Percentiles rank a stretch among this genome's conserved stretches.
These are phyloP conservation scores for Salticus scenicus DNA, from an alignment of 2,888 invertebrate species.

Conservation along the genomic window DNA sequence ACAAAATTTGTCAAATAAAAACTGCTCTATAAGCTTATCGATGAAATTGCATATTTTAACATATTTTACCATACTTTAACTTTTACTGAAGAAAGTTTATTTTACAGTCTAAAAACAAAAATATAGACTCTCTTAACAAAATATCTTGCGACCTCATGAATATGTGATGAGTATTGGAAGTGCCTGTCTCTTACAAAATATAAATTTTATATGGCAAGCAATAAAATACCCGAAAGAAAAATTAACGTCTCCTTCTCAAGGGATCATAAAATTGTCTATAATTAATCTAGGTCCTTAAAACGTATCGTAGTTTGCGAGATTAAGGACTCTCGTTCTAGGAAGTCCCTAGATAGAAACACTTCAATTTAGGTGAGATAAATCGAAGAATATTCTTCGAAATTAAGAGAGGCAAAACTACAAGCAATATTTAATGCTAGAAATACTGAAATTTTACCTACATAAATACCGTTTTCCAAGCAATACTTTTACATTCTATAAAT, in stretches of 20 bases:
- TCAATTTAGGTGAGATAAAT: conserved; percentile 5
- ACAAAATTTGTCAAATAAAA: too few species aligned
- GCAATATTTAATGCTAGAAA: too few species aligned
- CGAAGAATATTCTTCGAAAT: not conserved
- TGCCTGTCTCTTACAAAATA: conserved; percentile 34
- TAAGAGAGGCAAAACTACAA: not conserved
- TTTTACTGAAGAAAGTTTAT: not conserved
- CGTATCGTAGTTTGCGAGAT: conserved; percentile 38
- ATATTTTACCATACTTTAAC: conserved; percentile 5
- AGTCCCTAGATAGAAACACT: conserved; percentile 7
- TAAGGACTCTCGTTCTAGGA: conserved; percentile 13
- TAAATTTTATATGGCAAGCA: conserved; percentile 34
- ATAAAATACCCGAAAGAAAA: conserved; percentile 34
- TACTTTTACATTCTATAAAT: too few species aligned
- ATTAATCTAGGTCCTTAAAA: conserved; percentile 45
- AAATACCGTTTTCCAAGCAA: too few species aligned
- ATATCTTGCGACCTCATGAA: not conserved
- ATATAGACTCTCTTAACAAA: not conserved
- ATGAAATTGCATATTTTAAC: not conserved
- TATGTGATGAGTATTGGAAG: not conserved
- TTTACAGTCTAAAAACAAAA: not conserved
- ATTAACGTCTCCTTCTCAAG: conserved; percentile 32
- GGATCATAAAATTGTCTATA: conserved; percentile 40
- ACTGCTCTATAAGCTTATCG: not conserved
- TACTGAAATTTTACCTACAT: too few species aligned